A percentile compares a stretch with the other conserved stretches of the same genome.
Conservation (phyloP, 2,888 invertebrate genomes). For the Thyatira batis region DNA sequence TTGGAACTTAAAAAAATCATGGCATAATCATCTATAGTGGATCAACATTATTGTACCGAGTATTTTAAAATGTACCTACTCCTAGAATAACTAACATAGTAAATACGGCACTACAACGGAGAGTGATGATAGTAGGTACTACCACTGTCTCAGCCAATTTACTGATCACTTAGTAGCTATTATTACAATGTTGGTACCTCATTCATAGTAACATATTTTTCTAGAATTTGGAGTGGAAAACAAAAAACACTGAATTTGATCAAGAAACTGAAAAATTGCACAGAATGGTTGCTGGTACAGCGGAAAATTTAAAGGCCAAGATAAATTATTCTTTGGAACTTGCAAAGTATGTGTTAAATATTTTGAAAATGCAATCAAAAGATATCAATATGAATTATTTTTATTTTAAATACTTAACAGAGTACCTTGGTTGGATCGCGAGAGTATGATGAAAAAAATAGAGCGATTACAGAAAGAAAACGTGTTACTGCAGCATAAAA, state of each 20-base stretch:
- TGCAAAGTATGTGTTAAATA: constrained; percentile 53
- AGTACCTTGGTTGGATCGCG: constrained; percentile 70
- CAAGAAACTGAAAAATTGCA: constrained; percentile 63
- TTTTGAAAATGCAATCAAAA: not conserved
- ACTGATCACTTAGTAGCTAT: no score
- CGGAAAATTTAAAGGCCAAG: constrained; percentile 63
- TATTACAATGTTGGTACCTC: not conserved
- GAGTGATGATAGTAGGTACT: no score
- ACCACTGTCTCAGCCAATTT: no score
- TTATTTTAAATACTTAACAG: constrained; percentile 40
- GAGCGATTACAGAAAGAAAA: constrained; percentile 66
- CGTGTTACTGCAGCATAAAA: constrained; percentile 52
- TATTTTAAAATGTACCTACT: no score
- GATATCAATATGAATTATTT: not conserved
- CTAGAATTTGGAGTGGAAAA: constrained; percentile 67
- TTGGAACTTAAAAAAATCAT: no score
- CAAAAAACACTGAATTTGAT: constrained; percentile 61
- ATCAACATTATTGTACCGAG: no score
- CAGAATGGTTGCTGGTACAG: constrained; percentile 53
- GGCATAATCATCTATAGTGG: no score
- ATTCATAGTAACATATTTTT: constrained; percentile 15
- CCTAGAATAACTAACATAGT: no score
- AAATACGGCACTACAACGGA: no score
- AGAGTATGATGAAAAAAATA: constrained; percentile 55
- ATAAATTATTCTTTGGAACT: constrained; percentile 56